phyloP scores from a whole-genome alignment of 2,113 vertebrate genomes.

The Chunga burmeisteri region DNA sequence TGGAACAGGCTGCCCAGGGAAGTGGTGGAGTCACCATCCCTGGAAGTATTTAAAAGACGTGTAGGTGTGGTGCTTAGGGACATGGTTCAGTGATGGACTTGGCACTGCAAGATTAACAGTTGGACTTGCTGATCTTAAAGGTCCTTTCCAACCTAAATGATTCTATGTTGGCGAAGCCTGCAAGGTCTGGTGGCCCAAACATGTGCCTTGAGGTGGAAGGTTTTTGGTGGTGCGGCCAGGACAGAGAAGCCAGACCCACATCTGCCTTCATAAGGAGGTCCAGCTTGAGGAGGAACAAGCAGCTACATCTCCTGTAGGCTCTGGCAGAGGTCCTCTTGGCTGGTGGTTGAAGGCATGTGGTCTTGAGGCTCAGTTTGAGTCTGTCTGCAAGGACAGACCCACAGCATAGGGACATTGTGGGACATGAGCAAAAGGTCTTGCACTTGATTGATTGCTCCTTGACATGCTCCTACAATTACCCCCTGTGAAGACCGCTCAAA shows the following conservation, averaged over 20 bases:
- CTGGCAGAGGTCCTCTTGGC: accelerated
- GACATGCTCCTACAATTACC: accelerated
- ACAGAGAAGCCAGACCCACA: not conserved
- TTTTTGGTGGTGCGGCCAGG: not conserved
- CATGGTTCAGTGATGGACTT: too few relatives aligned
- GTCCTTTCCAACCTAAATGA: too few relatives aligned
- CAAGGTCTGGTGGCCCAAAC: not conserved
- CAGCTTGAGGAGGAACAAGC: not conserved
- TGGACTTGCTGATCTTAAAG: too few relatives aligned
- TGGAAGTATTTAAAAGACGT: too few relatives aligned
- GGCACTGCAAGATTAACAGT: too few relatives aligned
- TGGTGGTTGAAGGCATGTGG: not conserved
- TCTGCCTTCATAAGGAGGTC: not conserved
- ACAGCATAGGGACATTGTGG: not conserved
- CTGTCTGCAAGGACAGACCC: not conserved
- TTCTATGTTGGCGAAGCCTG: not conserved
- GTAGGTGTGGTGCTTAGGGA: too few relatives aligned
- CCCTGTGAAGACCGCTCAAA: accelerated
- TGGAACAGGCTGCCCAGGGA: too few relatives aligned
- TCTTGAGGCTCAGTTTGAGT: not conserved
- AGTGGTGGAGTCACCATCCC: too few relatives aligned
- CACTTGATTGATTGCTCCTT: not conserved
- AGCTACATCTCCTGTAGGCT: not conserved
- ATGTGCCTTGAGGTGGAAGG: not conserved
- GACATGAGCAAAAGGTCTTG: not conserved